Evolutionary conservation across 30 jellyfish, hydroid and myxozoan genomes (phyloP), one percentile per base, ranked within the genome.

Genomic region (Chironex yamaguchii): DNA sequence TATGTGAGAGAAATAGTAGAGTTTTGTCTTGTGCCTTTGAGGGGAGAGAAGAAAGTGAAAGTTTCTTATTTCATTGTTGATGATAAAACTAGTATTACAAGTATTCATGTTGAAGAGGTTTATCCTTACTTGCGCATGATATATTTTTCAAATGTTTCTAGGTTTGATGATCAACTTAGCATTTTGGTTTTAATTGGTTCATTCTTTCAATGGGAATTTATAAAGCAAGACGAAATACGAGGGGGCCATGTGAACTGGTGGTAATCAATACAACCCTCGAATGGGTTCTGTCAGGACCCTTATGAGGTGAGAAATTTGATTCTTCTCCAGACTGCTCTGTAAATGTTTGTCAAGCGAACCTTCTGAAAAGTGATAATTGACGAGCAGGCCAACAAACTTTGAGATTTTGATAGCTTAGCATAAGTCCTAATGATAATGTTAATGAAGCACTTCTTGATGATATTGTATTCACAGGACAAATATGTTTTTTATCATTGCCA

Each of bases 31-130:
- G 29, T 29, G 28, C 26, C 52, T 48, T 36, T 74, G 50, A 49
- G 54, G 52, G 87, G 87, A 36, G 52, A n/a, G 27, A 49, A 74
- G 76, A 51, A 28, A 32, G 94, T 84, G 67, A 84, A 58, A 32
- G 65, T 84, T 52, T 71, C 82, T 52, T 84, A 88, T 54, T 52
- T 11, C 72, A 76, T 71, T 24, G 93, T 83, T 2, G 93, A 83
- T 24, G 23, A 36, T 36, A 83, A 49, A 22, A 32, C 70, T 13
- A 35, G 76, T 49, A 71, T 71, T 35, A 23, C 64, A 0, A 84
- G 58, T 84, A 51, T 70, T 4, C 82, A 71, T 71, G 71, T 65
- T 12, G 71, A 84, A 76, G 58, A 71, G 36, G 65, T 29, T 20
- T 84, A 71, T 82, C 88, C 88, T 17, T 71, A 70, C 48, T 71